Evolutionary conservation across 2,888 invertebrate species (phyloP).

Genomic region (Smittia sp.): DNA sequence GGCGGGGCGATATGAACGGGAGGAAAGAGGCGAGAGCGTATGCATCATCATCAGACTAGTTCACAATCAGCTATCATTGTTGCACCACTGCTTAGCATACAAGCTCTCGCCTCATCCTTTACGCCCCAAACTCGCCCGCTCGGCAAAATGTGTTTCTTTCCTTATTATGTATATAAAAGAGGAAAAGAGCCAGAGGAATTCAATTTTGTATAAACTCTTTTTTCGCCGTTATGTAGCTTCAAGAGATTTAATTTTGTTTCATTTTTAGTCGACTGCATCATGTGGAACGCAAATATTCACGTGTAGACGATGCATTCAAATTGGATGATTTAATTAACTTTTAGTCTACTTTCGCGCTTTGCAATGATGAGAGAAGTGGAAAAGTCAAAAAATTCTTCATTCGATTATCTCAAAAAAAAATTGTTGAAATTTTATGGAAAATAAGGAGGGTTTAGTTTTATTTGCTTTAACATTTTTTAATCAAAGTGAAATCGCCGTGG

Average conservation of each 20-base stretch:
- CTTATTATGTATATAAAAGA: constrained; percentile 12
- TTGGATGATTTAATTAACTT: constrained; percentile 25
- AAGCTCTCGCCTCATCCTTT: neutral
- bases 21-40: neutral
- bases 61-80: constrained; percentile 30
- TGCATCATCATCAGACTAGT: constrained; percentile 18
- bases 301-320: neutral
- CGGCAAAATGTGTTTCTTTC: neutral
- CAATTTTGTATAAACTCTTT: constrained; percentile 16
- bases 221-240: constrained; percentile 23
- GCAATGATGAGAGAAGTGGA: neutral
- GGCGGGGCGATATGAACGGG: neutral
- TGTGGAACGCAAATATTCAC: neutral
- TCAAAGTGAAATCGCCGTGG: neutral
- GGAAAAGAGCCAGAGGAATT: neutral
- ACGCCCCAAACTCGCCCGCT: neutral
- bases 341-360: neutral
- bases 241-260: constrained; percentile 29
- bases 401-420: neutral
- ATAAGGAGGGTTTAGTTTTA: neutral
- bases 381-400: constrained; percentile 7
- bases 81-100: constrained; percentile 7
- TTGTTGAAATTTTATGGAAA: neutral
- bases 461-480: neutral
- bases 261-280: neutral